phyloP scores from a whole-genome alignment of 2,113 vertebrate species.

The Mobula hypostoma region DNA sequence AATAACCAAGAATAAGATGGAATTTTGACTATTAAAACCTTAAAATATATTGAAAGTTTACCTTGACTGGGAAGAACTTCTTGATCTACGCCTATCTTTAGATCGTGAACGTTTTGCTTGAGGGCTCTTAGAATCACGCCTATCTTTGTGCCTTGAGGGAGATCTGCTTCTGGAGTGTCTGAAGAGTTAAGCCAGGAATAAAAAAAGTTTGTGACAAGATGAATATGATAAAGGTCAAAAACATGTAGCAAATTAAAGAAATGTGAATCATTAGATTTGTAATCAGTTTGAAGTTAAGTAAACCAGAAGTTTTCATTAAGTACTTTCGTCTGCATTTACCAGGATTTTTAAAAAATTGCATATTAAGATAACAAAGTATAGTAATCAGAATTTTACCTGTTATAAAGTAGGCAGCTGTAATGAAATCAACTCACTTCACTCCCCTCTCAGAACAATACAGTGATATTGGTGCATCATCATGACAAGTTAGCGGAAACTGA shows the following conservation, averaged over 20 bases:
- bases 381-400: neutral
- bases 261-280: slow-evolving; percentile 29
- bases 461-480: too few relatives aligned
- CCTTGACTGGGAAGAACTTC: slow-evolving; percentile 72
- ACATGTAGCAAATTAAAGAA: neutral
- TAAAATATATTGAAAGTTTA: slow-evolving; percentile 42
- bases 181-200: slow-evolving; percentile 26
- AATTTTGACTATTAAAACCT: neutral
- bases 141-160: slow-evolving; percentile 62
- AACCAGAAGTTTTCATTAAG: slow-evolving; percentile 34
- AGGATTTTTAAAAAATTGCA: neutral
- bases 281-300: slow-evolving; percentile 36
- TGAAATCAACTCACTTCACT: too few relatives aligned
- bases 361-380: neutral
- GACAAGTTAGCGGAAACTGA: neutral
- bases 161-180: slow-evolving; percentile 58
- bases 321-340: neutral
- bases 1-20: neutral
- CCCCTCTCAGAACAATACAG: neutral
- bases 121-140: slow-evolving; percentile 64
- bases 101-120: slow-evolving; percentile 78
- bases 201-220: neutral
- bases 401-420: neutral
- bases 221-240: neutral
- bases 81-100: slow-evolving; percentile 67